phyloP scores from a whole-genome alignment of 2,113 vertebrate genomes.

The Odocoileus virginianus region DNA sequence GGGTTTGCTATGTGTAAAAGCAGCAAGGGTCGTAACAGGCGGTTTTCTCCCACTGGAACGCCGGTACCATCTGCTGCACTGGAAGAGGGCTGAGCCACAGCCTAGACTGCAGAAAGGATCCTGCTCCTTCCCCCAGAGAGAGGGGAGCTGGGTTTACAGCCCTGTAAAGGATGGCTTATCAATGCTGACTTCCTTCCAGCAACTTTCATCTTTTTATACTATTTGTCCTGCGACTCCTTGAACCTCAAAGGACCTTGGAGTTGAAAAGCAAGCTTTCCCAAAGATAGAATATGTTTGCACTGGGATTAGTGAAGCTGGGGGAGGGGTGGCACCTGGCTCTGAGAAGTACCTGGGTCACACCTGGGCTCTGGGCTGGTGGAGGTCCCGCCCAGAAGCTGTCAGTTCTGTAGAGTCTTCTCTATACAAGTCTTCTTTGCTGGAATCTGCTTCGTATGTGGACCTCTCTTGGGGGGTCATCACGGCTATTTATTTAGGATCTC shows the following conservation, averaged over 20 bases:
- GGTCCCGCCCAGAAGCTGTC: background rate
- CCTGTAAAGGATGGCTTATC: slow-evolving; percentile 80
- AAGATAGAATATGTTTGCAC: slow-evolving; percentile 60
- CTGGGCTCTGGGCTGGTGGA: background rate
- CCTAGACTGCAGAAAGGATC: background rate
- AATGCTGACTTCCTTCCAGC: slow-evolving; percentile 78
- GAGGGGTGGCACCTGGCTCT: background rate
- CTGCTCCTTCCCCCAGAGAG: background rate
- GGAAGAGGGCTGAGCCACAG: background rate
- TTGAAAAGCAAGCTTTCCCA: slow-evolving; percentile 43
- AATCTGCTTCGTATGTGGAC: background rate
- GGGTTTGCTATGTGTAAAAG: background rate
- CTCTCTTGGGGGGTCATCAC: background rate
- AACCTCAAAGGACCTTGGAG: slow-evolving; percentile 76
- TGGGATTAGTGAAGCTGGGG: background rate
- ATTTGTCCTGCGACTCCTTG: slow-evolving; percentile 83
- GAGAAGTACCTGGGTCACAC: background rate
- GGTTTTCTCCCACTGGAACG: background rate
- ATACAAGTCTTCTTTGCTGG: background rate
- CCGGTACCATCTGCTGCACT: background rate
- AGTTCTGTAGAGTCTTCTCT: no score
- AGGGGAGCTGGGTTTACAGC: slow-evolving; percentile 74
- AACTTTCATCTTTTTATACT: slow-evolving; percentile 84
- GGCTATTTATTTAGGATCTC: background rate
- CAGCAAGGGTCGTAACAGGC: background rate